Percentiles rank a stretch among this genome's conserved stretches.
Evolutionary conservation across 1,140 invertebrate species (phyloP).

Genomic region (Euura saliciscinereae): DNA sequence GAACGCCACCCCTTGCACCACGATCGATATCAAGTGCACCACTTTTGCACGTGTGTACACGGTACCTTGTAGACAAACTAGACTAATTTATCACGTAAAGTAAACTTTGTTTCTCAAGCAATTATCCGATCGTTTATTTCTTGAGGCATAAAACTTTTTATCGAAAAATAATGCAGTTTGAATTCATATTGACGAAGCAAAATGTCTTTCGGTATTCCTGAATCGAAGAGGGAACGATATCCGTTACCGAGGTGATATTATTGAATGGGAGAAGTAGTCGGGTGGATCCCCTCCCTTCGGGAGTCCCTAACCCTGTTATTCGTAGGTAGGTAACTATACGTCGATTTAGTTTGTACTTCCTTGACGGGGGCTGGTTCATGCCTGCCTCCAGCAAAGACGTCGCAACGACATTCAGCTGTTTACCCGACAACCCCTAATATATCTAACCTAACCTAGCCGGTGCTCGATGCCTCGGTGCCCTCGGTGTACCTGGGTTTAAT

Average conservation of each 20-base stretch:
- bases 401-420: conserved; percentile 8
- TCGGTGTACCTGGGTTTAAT: background rate
- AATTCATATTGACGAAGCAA: no score
- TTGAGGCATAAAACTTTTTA: no score
- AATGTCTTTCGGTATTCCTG: no score
- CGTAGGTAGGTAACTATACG: background rate
- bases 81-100: no score
- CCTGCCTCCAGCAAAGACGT: conserved; percentile 2
- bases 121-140: no score
- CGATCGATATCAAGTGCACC: no score
- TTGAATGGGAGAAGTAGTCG: background rate
- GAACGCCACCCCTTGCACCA: no score
- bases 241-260: background rate
- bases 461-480: background rate
- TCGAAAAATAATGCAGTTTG: no score
- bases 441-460: background rate
- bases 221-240: no score
- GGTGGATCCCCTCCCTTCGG: background rate
- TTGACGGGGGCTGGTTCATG: background rate
- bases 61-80: no score
- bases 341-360: conserved; percentile 3
- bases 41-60: no score
- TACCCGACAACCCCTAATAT: conserved; percentile 9
- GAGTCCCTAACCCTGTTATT: background rate
- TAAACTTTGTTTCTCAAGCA: no score